Evolutionary conservation across 2,113 vertebrate genomes (phyloP), one percentile per base, ranked within the genome.

Genomic region (Typhlomys cinereus): DNA sequence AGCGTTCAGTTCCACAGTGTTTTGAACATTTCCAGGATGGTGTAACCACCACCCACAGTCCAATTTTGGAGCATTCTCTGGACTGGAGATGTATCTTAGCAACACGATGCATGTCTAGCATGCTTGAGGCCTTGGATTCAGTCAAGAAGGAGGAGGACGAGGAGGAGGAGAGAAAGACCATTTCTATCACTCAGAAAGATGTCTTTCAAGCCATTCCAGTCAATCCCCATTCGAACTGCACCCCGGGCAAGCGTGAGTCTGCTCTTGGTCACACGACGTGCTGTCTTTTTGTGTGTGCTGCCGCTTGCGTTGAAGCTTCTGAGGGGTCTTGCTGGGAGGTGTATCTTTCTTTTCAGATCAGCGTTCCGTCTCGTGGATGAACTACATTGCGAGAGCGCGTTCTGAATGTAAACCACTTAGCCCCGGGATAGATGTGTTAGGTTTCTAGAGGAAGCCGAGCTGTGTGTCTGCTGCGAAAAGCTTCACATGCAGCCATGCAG

Each of bases 271-370:
- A 25, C 14, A 41, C 2, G 31, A 1, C 5, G 2, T 6, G 29
- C 4, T 27, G 54, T 4, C 1, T 15, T 54, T 31, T 5, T 9
- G 23, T 9, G 41, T 50, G 46, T 69, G 78, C 46, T 59, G 48
- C 75, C 23, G 5, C 66, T 83, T 7, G 21, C 23, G 18, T 0
- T 59, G 23, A 10, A 14, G 27, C 41, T 48, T 41, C 20, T 17
- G 62, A 48, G 44, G 21, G 50, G 4, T 0, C 44, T 11, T 34
- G 6, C 27, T 20, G 14, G n/a, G n/a, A n/a, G n/a, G 11, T 1
- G 1, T 1, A 17, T 50, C 36, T 39, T 4, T 59, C 29, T 5
- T 39, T 18, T 4, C 10, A 34, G 1, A 39, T 1, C 21, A 6
- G 29, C 2, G 2, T 13, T 36, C 67, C 62, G 13, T 29, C 4